Base-by-base conservation (phyloP, 2,113 vertebrate species). In the Microtus montanus region DNA sequence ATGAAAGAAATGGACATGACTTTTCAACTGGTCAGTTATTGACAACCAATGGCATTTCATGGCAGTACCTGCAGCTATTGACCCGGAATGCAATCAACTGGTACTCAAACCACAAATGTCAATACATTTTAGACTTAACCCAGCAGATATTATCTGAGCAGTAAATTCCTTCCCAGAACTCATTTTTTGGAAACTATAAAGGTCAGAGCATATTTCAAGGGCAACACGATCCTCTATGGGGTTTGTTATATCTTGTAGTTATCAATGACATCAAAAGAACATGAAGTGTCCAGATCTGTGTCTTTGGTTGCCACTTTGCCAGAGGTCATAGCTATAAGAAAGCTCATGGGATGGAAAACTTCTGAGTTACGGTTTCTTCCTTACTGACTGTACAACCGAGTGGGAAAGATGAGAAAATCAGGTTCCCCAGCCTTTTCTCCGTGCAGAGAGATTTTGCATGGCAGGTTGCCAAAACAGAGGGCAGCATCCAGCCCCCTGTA, bases 51-150 rank as follows among this genome's bases (percentile, higher is more conserved):
- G 58, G 74, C 79, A 49, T 88, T 92, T 90, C 12, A 26, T 61
- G 17, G 86, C 63, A 58, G 26, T 19, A 33, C 1, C 77, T 80
- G 89, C 71, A 66, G 49, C 49, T 61, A 30, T 52, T 79, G 77
- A 95, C 93, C 38, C 2, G 22, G 22, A 24, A 63, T 22, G 54
- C 15, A 58, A 58, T 58, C 54, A 58, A 19, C 54, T 58, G 54
- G 47, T 63, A 33, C 80, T 52, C 3, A 93, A 94, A 88, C 74
- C 15, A 64, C 49, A 77, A 90, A 87, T 79, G 38, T 75, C 91
- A 97, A 73, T 77, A 89, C 2, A 85, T 74, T 91, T 92, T 61
- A 95, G 86, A 64, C 20, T 10, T 17, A 41, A 63, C 74, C 93
- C 96, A 91, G 38, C 4, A 0, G 47, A 47, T 94, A 94, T 1